Conservation (phyloP, 2,797 vertebrate species). For the Sebastes paucispinis region DNA sequence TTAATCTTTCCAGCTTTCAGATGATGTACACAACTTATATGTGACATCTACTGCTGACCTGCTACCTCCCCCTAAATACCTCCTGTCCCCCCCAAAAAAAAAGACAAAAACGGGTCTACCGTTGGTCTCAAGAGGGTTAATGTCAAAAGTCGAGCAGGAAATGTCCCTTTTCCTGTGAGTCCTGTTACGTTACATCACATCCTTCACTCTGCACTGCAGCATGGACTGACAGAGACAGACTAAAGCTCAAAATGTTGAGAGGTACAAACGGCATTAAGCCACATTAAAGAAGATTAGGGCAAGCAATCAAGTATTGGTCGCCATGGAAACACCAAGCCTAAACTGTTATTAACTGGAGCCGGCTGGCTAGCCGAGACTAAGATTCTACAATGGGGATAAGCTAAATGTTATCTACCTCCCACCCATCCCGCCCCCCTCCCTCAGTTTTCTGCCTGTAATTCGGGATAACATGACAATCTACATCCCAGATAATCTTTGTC, state of each 20-base stretch:
- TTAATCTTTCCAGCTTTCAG: too few species aligned
- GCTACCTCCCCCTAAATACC: too few species aligned
- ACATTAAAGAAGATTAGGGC: constrained; percentile 83
- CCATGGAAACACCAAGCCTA: constrained; percentile 76
- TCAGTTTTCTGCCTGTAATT: constrained; percentile 66
- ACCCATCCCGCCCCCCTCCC: constrained; percentile 3
- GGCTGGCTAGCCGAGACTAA: constrained; percentile 62
- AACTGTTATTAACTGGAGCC: constrained; percentile 77
- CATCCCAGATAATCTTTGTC: constrained; percentile 74
- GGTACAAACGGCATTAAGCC: constrained; percentile 75
- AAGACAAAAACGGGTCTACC: too few species aligned
- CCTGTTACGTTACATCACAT: constrained; percentile 5
- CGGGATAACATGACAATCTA: constrained; percentile 66
- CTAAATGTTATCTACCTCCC: constrained; percentile 61
- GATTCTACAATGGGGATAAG: constrained; percentile 69
- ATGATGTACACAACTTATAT: too few species aligned
- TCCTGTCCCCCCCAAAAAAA: too few species aligned
- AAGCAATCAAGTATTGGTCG: constrained; percentile 80
- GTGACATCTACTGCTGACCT: too few species aligned
- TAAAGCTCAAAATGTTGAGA: constrained; percentile 42
- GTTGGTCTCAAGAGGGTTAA: neutral
- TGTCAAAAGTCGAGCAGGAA: constrained; percentile 36
- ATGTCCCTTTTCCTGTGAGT: constrained; percentile 6
- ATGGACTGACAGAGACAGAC: neutral
- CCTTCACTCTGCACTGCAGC: constrained; percentile 4